phyloP scores from a whole-genome alignment of 2,113 vertebrate species.

The Poeciliopsis occidentalis region DNA sequence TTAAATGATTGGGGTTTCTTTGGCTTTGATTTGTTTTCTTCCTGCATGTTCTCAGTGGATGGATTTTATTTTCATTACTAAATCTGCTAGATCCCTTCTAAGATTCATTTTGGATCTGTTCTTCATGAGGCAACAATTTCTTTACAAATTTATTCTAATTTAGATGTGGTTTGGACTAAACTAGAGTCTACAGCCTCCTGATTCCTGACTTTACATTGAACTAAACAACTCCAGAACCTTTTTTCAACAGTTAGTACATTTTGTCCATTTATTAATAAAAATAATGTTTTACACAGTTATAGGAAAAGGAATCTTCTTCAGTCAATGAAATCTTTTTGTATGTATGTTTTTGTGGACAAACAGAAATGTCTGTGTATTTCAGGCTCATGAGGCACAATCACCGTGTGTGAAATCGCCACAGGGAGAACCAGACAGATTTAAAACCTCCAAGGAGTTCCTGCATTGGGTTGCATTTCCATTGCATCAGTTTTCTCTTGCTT shows the following conservation, averaged over 20 bases:
- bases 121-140: too few relatives aligned
- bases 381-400: slow-evolving; percentile 16
- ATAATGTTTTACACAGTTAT: background rate
- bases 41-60: too few relatives aligned
- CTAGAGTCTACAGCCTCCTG: background rate
- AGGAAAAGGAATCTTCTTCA: background rate
- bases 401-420: slow-evolving; percentile 41
- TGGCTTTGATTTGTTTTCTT: too few relatives aligned
- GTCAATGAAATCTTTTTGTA: too few relatives aligned
- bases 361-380: slow-evolving; percentile 7
- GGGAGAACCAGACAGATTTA: slow-evolving; percentile 45
- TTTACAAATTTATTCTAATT: too few relatives aligned
- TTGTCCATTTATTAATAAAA: background rate
- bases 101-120: too few relatives aligned
- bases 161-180: background rate
- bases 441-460: slow-evolving; percentile 45
- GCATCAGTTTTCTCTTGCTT: slow-evolving; percentile 54
- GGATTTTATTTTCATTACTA: too few relatives aligned
- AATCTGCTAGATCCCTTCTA: too few relatives aligned
- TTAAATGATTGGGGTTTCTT: too few relatives aligned
- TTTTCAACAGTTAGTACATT: background rate
- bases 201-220: background rate
- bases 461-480: slow-evolving; percentile 71
- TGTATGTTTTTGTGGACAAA: background rate
- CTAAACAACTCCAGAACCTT: background rate